A percentile compares a stretch with the other conserved stretches of the same genome.
phyloP scores from a whole-genome alignment of 2,797 vertebrate species.

The Pseudomugil gertrudae region DNA sequence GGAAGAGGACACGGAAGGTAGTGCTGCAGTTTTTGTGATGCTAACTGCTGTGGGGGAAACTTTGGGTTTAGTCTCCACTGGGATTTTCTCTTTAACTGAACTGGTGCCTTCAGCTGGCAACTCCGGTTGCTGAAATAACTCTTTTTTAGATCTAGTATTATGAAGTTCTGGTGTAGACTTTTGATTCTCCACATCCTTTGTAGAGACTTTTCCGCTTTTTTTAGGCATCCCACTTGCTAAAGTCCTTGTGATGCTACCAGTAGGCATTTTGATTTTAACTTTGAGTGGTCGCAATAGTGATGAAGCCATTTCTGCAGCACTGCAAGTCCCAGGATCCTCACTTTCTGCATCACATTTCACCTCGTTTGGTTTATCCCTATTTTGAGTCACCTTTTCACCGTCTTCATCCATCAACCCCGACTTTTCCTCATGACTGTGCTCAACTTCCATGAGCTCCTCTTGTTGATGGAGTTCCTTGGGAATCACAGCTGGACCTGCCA shows the following conservation, averaged over 20 bases:
- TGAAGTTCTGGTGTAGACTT: conserved; percentile 64
- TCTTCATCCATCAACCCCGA: conserved; percentile 26
- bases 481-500: conserved; percentile 37
- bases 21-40: conserved; percentile 81
- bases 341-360: conserved; percentile 20
- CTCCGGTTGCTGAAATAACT: conserved; percentile 51
- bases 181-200: conserved; percentile 51
- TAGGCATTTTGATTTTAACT: conserved; percentile 91
- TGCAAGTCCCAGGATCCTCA: conserved; percentile 20
- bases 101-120: conserved; percentile 83
- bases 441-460: conserved; percentile 69
- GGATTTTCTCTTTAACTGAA: conserved; percentile 83
- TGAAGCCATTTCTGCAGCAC: conserved; percentile 71
- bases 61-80: conserved; percentile 72
- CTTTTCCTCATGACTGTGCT: conserved; percentile 26
- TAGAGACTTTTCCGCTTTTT: conserved; percentile 46
- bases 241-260: conserved; percentile 86
- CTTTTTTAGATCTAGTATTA: conserved; percentile 69
- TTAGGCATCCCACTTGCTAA: conserved; percentile 83
- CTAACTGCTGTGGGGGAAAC: conserved; percentile 86
- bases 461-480: conserved; percentile 65
- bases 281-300: conserved; percentile 86
- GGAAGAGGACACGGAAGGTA: conserved; percentile 79
- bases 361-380: conserved; percentile 29
- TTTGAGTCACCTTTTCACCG: conserved; percentile 37